Percentiles rank a stretch among this genome's conserved stretches.
Conservation (phyloP, 2,113 vertebrate genomes). For the Bujurquina vittata region DNA sequence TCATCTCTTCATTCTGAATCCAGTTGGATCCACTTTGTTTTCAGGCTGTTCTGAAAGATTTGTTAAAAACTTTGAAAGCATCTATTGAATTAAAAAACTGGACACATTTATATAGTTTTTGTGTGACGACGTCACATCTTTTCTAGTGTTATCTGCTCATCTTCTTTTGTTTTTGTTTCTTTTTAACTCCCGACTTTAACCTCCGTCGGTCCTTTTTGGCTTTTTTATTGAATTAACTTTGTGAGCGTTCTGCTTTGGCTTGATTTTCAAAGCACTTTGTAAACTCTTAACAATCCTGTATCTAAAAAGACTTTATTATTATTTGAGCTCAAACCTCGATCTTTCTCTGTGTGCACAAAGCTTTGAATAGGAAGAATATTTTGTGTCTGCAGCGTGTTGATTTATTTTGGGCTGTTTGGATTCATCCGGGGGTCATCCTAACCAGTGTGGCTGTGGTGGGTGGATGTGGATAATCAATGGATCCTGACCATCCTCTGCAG, state of each 20-base stretch:
- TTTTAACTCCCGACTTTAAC: not conserved
- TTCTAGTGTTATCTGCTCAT: not conserved
- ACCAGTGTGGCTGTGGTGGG: not conserved
- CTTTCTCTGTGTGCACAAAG: accelerated
- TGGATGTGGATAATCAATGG: not conserved
- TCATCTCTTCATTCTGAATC: too few species aligned
- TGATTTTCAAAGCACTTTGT: not conserved
- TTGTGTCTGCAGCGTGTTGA: too few species aligned
- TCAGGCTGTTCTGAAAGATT: not conserved
- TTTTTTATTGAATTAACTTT: not conserved
- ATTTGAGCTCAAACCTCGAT: not conserved
- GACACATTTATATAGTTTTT: not conserved
- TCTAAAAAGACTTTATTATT: not conserved
- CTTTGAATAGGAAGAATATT: too few species aligned
- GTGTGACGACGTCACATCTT: not conserved
- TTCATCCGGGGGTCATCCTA: not conserved
- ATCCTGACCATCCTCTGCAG: not conserved
- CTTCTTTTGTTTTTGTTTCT: not conserved
- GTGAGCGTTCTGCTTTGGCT: not conserved
- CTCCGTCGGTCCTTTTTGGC: not conserved
- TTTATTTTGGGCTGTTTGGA: not conserved
- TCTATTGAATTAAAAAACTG: not conserved
- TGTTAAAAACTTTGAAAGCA: not conserved
- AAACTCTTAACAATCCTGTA: not conserved
- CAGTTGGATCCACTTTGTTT: not conserved